Evolutionary conservation across 2,888 invertebrate species (phyloP), one percentile per base, ranked within the genome.

Genomic region (Galeopsomyia nigrocyanea): DNA sequence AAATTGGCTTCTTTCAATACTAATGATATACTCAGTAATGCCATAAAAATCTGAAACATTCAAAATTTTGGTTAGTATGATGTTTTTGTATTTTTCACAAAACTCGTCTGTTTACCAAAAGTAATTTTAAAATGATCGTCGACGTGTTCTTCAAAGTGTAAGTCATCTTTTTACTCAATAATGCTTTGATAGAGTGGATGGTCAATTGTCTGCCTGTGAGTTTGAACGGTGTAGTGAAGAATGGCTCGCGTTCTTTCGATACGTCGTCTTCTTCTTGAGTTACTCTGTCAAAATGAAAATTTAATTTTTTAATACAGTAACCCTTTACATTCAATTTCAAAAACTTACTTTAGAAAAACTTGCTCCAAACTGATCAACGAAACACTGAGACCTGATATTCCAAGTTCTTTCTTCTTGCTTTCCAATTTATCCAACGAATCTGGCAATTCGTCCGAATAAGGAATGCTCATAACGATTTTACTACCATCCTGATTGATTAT

Each of bases 331-430:
- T 6, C 9, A 62, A 49, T 16, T 3, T 16, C 13, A 1, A 66
- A 46, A 22, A 22, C 68, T 19, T 68, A 93, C 94, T 91, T 93
- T 61, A 96, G 84, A 84, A 96, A 96, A 0, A 97, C 96, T 84
- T 97, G 96, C 83, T 97, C 97, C 80, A 98, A 89, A 0, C 96
- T 95, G 0, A 96, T 95, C 31, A 94, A 90, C 0, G 95, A 93
- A 0, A 96, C 90, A 0, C 95, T 94, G 66, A 95, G 92, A 6
- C 92, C 91, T 57, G 89, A 88, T 57, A 97, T 91, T 0, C 91
- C 91, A 17, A 94, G 87, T 1, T 87, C 82, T 0, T 85, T 80
- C 77, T 89, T 89, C 16, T 87, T 84, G 0, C 78, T 64, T 82
- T 95, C 94, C 51, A 96, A 80, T 0, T 87, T 81, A 1, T 87